Base-by-base conservation (phyloP, 2,113 vertebrate genomes). In the Pogonocichla stellata region DNA sequence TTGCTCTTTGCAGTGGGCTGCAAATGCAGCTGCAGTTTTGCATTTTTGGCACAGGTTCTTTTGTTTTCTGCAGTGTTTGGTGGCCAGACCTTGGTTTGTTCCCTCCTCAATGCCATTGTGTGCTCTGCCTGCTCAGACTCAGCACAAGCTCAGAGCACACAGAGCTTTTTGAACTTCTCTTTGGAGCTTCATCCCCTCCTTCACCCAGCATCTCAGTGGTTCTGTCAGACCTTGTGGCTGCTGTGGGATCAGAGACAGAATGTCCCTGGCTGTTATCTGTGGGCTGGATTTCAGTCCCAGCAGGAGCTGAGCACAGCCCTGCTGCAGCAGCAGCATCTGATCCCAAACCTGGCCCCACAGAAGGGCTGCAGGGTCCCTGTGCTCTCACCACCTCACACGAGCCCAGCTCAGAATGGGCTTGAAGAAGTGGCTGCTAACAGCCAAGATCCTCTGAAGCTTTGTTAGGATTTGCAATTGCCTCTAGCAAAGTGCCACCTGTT, bases 391-490 rank as follows among this genome's bases (percentile, higher is more conserved):
- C 71, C 67, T 90, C 50, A 7, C 28, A 40, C 56, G 90, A 88
- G 86, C 56, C 90, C 93, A 78, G 75, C 95, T 95, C 85, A 79
- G 66, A 91, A 80, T 28, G 57, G 82, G 20, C 56, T 77, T 51
- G 14, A 75, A 77, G 91, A 86, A 71, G 92, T 71, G 66, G 61
- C 34, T 89, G 61, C 33, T 57, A 24, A 88, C 48, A 91, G 74
- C 56, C 54, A 47, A 36, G 70, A 77, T 40, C 45, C 78, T 80
- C 61, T 75, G 81, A 73, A 86, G 60, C 78, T 97, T 94, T 92
- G 95, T 90, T 79, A 86, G 87, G 80, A 78, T 82, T 94, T 78
- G 65, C 28, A 90, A 91, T 74, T 54, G 34, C 43, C 73, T 94
- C 74, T 57, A 61, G 87, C 80, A 45, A 28, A 93, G 65, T 12